Conservation (phyloP, 1,140 invertebrate genomes). For the Melitaea cinxia region DNA sequence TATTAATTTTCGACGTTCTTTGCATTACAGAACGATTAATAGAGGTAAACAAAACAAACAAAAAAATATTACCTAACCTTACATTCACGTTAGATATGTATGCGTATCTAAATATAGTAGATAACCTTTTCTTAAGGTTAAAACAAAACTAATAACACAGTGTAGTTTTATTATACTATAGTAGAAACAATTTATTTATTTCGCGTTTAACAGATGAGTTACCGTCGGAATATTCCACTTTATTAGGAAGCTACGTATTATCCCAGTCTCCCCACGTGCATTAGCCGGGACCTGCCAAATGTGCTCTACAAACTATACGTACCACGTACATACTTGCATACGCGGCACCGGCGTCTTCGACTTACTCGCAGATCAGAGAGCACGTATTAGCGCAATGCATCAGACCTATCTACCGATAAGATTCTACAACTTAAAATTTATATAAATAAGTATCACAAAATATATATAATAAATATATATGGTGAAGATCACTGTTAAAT, state of each 20-base stretch:
- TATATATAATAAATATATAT: no score
- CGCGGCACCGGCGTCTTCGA: neutral
- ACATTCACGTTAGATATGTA: no score
- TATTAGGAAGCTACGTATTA: constrained; percentile 76
- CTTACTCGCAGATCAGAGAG: constrained; percentile 23
- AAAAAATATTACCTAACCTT: no score
- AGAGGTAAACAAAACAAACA: no score
- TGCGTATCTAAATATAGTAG: no score
- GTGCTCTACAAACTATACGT: constrained; percentile 35
- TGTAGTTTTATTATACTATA: no score
- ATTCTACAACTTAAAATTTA: neutral
- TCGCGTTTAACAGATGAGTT: constrained; percentile 31
- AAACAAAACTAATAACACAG: no score
- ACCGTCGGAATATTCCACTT: constrained; percentile 48
- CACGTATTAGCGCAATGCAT: neutral
- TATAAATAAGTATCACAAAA: no score
- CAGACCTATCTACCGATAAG: constrained; percentile 11
- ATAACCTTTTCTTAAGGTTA: no score
- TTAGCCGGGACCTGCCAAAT: constrained; percentile 51
- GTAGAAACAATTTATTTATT: constrained; percentile 36
- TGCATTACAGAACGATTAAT: no score
- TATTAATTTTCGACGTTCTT: no score
- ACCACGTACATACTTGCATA: neutral
- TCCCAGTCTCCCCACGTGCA: constrained; percentile 53
- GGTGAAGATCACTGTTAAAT: no score